phyloP scores from a whole-genome alignment of 2,888 invertebrate genomes.

The Athalia circularis region DNA sequence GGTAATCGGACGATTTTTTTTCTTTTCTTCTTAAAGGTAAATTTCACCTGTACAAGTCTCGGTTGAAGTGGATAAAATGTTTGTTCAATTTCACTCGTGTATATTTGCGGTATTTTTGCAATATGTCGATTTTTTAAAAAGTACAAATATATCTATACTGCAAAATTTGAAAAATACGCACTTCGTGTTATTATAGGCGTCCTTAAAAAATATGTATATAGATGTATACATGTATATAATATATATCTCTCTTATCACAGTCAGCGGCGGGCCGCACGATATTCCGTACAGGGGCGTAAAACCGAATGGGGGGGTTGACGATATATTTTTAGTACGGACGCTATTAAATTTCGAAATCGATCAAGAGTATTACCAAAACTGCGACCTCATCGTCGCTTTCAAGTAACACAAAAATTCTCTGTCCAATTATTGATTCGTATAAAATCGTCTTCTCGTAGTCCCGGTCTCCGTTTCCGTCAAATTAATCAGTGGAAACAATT shows the following conservation, averaged over 20 bases:
- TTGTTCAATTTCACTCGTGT: too few relatives aligned
- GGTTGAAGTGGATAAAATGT: background rate
- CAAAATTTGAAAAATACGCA: background rate
- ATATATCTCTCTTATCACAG: conserved; percentile 70
- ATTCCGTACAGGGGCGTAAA: conserved; percentile 52
- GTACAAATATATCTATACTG: background rate
- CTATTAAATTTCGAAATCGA: background rate
- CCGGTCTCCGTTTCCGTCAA: too few relatives aligned
- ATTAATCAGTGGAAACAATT: too few relatives aligned
- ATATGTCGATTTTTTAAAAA: background rate
- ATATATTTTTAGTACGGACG: background rate
- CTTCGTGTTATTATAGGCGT: conserved; percentile 51
- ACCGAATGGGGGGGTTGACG: background rate
- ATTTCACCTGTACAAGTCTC: background rate
- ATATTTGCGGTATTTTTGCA: conserved; percentile 6
- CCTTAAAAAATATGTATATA: conserved; percentile 57
- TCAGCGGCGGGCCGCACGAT: conserved; percentile 61
- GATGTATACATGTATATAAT: background rate
- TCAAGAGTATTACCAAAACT: too few relatives aligned
- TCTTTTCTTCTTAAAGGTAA: background rate
- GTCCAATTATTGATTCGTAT: too few relatives aligned
- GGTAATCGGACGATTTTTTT: too few relatives aligned
- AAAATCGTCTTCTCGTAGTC: too few relatives aligned
- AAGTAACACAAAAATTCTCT: too few relatives aligned
- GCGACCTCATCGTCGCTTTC: too few relatives aligned